Evolutionary conservation across 2,888 invertebrate species (phyloP).

Genomic region (Andrena fulva): DNA sequence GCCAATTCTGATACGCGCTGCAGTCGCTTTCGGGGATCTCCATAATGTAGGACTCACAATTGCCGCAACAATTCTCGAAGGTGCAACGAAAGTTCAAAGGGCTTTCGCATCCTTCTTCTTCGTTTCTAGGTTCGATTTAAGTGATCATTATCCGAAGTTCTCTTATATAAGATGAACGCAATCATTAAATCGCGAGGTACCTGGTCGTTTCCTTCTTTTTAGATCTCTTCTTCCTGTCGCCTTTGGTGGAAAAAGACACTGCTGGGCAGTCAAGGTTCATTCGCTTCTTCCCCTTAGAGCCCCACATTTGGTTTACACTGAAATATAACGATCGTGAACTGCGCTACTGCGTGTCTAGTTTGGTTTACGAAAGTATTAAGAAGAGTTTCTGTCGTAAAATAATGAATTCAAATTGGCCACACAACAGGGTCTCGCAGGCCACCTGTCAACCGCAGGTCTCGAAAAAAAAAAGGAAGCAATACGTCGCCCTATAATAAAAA

Average conservation of each 20-base stretch:
- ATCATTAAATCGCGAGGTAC: neutral
- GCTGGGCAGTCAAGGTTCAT: neutral
- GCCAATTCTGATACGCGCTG: constrained; percentile 20
- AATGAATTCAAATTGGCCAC: neutral
- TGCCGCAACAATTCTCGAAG: constrained; percentile 51
- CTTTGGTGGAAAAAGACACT: neutral
- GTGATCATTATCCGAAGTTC: neutral
- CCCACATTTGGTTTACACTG: constrained; percentile 9
- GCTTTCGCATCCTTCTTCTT: neutral
- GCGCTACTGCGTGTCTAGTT: neutral
- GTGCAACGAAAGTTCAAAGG: constrained; percentile 38
- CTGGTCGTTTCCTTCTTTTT: neutral
- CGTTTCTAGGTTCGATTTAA: neutral
- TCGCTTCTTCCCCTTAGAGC: constrained; percentile 12
- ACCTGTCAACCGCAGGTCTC: neutral
- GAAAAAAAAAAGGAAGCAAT: neutral
- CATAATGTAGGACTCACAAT: constrained; percentile 38
- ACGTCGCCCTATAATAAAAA: neutral
- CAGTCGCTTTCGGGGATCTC: neutral
- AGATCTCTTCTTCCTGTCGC: neutral
- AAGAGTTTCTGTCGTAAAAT: neutral
- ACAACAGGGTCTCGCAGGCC: neutral
- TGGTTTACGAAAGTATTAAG: neutral
- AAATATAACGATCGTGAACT: neutral
- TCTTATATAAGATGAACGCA: neutral